These are phyloP conservation scores for Agonopterix subpropinquella DNA, from an alignment of 2,888 invertebrate species.

Conservation along the genomic window DNA sequence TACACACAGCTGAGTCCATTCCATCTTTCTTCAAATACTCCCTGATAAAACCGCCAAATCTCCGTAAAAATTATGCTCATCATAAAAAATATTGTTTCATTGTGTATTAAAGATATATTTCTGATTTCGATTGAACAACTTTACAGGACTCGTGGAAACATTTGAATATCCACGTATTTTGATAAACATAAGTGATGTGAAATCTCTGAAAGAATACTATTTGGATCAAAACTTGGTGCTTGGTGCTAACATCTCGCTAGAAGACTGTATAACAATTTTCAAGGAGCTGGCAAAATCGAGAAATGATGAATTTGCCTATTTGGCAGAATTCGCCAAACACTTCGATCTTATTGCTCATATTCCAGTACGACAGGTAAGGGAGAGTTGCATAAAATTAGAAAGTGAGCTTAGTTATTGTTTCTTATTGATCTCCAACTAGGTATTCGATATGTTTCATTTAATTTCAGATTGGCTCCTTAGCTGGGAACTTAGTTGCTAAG, in stretches of 20 bases:
- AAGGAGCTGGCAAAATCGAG: slow-evolving; percentile 37
- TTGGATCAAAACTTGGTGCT: slow-evolving; percentile 61
- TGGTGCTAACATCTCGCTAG: slow-evolving; percentile 76
- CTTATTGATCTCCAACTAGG: too few species aligned
- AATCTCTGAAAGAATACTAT: slow-evolving; percentile 37
- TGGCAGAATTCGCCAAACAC: slow-evolving; percentile 72
- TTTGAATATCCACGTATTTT: slow-evolving; percentile 42
- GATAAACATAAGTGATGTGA: slow-evolving; percentile 53
- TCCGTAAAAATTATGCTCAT: too few species aligned
- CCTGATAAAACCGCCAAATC: too few species aligned
- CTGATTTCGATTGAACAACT: background rate
- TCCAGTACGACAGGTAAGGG: slow-evolving; percentile 76
- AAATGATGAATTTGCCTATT: slow-evolving; percentile 64
- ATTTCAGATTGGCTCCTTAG: slow-evolving; percentile 77
- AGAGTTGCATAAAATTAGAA: too few species aligned
- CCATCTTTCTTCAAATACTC: too few species aligned
- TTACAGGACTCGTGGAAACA: slow-evolving; percentile 45
- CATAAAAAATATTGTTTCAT: too few species aligned
- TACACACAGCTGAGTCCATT: too few species aligned
- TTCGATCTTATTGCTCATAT: slow-evolving; percentile 77
- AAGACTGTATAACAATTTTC: slow-evolving; percentile 70
- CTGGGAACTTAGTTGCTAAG: slow-evolving; percentile 81
- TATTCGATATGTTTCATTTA: background rate
- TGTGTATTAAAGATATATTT: too few species aligned
- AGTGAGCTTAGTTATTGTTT: too few species aligned